phyloP scores from a whole-genome alignment of 2,113 vertebrate species.

The Andinoacara biseriatus region DNA sequence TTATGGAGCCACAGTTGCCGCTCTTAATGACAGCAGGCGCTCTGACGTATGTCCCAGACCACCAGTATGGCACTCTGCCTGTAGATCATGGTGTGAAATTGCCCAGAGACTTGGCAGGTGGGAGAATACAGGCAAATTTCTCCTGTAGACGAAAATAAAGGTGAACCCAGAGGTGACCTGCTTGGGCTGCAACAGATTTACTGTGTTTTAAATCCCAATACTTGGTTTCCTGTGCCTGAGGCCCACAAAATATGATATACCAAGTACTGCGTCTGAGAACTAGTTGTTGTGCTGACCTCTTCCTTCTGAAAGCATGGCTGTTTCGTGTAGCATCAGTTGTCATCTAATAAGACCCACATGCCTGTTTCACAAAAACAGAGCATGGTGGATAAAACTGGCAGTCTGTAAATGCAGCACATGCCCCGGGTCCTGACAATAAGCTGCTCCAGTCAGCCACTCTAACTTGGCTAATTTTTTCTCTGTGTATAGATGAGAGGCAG shows the following conservation, averaged over 20 bases:
- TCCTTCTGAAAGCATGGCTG: constrained; percentile 33
- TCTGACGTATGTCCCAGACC: constrained; percentile 66
- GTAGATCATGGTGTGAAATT: constrained; percentile 37
- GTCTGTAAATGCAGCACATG: constrained; percentile 30
- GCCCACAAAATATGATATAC: constrained; percentile 56
- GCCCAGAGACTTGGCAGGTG: constrained; percentile 30
- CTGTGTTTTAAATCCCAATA: constrained; percentile 58
- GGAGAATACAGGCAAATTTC: constrained; percentile 40
- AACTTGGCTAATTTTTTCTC: constrained; percentile 59
- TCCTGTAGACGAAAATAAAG: constrained; percentile 38
- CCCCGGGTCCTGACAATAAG: constrained; percentile 48
- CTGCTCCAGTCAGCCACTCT: constrained; percentile 49
- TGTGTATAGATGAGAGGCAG: constrained; percentile 27
- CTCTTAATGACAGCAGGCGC: constrained; percentile 62
- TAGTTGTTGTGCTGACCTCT: constrained; percentile 55
- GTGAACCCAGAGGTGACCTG: constrained; percentile 50
- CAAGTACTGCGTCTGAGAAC: constrained; percentile 49
- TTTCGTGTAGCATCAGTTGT: constrained; percentile 59
- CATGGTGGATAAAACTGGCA: constrained; percentile 37
- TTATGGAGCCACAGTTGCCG: constrained; percentile 71
- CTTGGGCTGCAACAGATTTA: constrained; percentile 48
- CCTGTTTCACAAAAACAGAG: constrained; percentile 55
- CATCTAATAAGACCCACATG: constrained; percentile 73
- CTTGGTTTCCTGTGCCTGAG: constrained; percentile 57
- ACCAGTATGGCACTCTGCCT: constrained; percentile 62